phyloP scores from a whole-genome alignment of 2,888 invertebrate species.

The Drosophila suboccidentalis region DNA sequence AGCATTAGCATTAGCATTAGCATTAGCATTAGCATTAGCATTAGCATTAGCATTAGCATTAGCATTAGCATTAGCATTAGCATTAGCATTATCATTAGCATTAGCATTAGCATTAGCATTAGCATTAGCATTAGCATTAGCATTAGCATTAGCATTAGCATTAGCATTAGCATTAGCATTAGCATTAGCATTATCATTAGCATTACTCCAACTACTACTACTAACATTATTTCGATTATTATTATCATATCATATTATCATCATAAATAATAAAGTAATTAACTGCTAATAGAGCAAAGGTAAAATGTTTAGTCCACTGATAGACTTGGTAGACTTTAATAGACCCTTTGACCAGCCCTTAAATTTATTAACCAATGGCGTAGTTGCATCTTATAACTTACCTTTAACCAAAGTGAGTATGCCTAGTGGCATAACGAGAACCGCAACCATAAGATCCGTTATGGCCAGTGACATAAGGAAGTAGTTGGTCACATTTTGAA shows the following conservation, averaged over 20 bases:
- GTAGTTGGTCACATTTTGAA: constrained; percentile 99
- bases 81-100: neutral
- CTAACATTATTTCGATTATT: neutral
- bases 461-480: constrained; percentile 98
- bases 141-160: constrained; percentile 5
- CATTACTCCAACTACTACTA: neutral
- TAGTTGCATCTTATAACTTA: constrained; percentile 85
- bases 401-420: constrained; percentile 93
- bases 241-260: too few relatives aligned
- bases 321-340: neutral
- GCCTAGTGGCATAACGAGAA: constrained; percentile 98
- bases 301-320: neutral
- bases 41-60: neutral
- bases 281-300: neutral
- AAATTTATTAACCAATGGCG: neutral
- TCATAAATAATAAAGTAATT: neutral
- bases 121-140: constrained; percentile 6
- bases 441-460: constrained; percentile 97
- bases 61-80: neutral
- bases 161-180: neutral
- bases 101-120: neutral
- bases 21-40: constrained; percentile 2
- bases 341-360: neutral
- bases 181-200: constrained; percentile 1
- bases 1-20: neutral